Conservation (phyloP, 1,140 invertebrate species). For the Centruroides vittatus region DNA sequence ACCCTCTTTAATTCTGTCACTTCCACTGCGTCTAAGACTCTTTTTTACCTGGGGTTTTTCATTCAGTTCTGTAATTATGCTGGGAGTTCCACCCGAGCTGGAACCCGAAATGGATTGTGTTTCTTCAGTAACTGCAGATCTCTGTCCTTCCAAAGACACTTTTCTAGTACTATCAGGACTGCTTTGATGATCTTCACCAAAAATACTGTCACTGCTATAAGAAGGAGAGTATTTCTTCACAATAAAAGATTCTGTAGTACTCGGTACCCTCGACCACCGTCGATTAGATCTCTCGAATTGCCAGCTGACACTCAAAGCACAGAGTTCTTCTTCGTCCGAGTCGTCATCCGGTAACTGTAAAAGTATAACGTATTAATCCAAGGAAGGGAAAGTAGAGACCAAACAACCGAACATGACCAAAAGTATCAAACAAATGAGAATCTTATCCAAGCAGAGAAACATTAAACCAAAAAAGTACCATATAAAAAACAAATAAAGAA, state of each 20-base stretch:
- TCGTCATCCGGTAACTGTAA: slow-evolving; percentile 45
- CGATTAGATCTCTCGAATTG: slow-evolving; percentile 77
- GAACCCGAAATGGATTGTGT: slow-evolving; percentile 5
- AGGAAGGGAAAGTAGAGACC: too few species aligned
- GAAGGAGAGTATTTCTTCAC: slow-evolving; percentile 6
- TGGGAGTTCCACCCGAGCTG: slow-evolving; percentile 9
- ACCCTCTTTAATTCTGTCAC: slow-evolving; percentile 61
- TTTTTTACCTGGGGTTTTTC: slow-evolving; percentile 2
- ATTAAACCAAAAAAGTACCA: too few species aligned
- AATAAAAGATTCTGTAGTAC: not conserved
- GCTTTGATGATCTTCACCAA: slow-evolving; percentile 25
- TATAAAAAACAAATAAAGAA: too few species aligned
- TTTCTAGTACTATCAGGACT: slow-evolving; percentile 8
- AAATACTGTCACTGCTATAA: slow-evolving; percentile 29
- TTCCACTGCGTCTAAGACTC: slow-evolving; percentile 52
- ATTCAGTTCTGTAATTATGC: slow-evolving; percentile 3
- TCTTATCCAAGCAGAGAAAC: too few species aligned
- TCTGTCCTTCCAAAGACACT: not conserved
- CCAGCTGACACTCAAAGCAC: slow-evolving; percentile 87
- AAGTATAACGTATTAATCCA: too few species aligned
- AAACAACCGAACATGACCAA: too few species aligned
- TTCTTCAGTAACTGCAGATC: too few species aligned
- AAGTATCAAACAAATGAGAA: too few species aligned
- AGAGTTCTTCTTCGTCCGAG: slow-evolving; percentile 71
- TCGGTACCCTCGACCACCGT: slow-evolving; percentile 65